phyloP scores from a whole-genome alignment of 2,797 vertebrate genomes.

The Mormyrus proboscirostris region DNA sequence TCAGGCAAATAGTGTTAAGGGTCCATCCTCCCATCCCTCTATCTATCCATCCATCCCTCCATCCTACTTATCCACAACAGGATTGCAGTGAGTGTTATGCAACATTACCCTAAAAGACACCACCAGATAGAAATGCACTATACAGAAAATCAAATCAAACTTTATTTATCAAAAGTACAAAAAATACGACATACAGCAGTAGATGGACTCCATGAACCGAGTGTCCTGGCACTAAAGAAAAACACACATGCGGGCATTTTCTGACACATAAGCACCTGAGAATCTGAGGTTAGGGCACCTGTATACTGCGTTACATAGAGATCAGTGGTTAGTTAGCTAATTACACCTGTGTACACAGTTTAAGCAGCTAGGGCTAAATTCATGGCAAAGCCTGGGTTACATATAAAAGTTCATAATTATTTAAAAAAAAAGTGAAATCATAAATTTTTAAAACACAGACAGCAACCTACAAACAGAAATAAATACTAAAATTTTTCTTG shows the following conservation, averaged over 20 bases:
- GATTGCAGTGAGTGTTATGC: not conserved
- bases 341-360: not conserved
- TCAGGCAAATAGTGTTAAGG: not conserved
- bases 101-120: not conserved
- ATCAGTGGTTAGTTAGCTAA: not conserved
- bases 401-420: not conserved
- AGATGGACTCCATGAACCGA: not conserved
- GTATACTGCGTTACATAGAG: not conserved
- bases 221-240: not conserved
- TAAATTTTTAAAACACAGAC: not conserved
- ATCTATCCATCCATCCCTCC: not conserved
- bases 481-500: not conserved
- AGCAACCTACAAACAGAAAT: not conserved
- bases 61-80: not conserved
- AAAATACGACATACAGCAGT: not conserved
- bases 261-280: not conserved
- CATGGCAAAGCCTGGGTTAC: not conserved
- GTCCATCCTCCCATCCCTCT: too few species aligned
- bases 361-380: not conserved
- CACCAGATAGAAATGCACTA: not conserved
- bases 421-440: not conserved
- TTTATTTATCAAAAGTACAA: not conserved
- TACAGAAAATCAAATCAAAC: not conserved
- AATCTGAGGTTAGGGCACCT: too few species aligned
- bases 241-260: not conserved